Percentiles rank a stretch among this genome's conserved stretches.
phyloP scores from a whole-genome alignment of 2,888 invertebrate species.

The Lasioglossum lativentre region DNA sequence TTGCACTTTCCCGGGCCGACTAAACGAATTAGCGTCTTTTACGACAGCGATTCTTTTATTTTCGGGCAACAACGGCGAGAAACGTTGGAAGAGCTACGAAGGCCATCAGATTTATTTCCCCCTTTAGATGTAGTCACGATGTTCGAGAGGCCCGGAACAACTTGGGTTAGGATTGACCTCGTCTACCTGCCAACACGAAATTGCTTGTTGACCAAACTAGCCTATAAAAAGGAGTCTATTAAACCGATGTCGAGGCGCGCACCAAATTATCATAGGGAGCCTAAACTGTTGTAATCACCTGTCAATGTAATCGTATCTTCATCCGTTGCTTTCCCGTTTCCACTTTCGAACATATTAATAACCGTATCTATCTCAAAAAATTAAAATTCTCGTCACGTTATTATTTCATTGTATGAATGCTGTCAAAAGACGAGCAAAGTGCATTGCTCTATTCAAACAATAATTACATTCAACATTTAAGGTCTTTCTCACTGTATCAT shows the following conservation, averaged over 20 bases:
- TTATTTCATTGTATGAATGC: too few relatives aligned
- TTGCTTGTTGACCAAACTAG: constrained; percentile 74
- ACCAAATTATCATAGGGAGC: constrained; percentile 23
- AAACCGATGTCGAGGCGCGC: constrained; percentile 63
- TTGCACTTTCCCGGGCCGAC: constrained; percentile 1
- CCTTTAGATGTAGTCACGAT: constrained; percentile 51
- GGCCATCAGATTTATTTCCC: constrained; percentile 61
- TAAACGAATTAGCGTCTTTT: constrained; percentile 49
- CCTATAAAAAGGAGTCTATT: constrained; percentile 75
- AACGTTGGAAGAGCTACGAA: constrained; percentile 40
- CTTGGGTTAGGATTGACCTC: constrained; percentile 63
- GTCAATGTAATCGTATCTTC: neutral
- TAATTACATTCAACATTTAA: neutral
- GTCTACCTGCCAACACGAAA: constrained; percentile 75
- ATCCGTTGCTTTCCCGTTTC: neutral
- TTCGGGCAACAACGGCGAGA: constrained; percentile 25
- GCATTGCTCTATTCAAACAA: neutral
- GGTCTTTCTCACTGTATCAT: neutral
- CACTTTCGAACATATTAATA: neutral
- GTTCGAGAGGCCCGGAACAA: constrained; percentile 54
- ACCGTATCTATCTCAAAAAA: neutral
- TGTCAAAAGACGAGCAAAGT: neutral
- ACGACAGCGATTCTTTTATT: constrained; percentile 14
- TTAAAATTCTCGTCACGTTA: neutral
- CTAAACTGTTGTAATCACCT: constrained; percentile 46